Percentiles rank a stretch among this genome's conserved stretches.
These are phyloP conservation scores for Aplodontia rufa DNA, from an alignment of 2,113 vertebrate genomes.

Conservation along the genomic window DNA sequence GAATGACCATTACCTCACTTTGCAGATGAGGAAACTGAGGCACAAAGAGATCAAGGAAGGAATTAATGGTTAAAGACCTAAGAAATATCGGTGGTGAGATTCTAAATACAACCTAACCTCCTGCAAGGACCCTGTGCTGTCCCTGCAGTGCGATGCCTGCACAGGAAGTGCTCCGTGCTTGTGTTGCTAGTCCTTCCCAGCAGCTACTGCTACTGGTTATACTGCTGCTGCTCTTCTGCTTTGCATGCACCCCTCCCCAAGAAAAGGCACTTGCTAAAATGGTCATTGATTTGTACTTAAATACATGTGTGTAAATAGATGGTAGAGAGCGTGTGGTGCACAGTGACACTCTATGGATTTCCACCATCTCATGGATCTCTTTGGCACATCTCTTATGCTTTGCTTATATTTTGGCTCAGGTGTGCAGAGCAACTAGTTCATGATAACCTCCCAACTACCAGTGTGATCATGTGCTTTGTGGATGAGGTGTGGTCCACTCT, in stretches of 20 bases:
- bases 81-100: no score
- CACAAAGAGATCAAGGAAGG: neutral
- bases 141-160: neutral
- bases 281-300: neutral
- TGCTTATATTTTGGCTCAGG: constrained; percentile 78
- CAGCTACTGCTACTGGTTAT: neutral
- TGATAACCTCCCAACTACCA: constrained; percentile 91
- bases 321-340: rapidly evolving
- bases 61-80: neutral
- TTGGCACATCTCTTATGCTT: neutral
- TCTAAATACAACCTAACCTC: no score
- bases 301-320: neutral
- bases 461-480: constrained; percentile 97
- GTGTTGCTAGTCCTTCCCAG: neutral
- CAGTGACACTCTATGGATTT: neutral
- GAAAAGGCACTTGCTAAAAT: neutral
- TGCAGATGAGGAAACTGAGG: neutral
- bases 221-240: neutral
- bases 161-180: neutral
- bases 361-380: neutral
- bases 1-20: neutral
- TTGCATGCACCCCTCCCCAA: neutral
- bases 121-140: no score
- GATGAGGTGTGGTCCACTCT: constrained; percentile 99
- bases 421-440: constrained; percentile 90